Percentiles rank a stretch among this genome's conserved stretches.
These are phyloP conservation scores for Vireo altiloquus DNA, from an alignment of 2,113 vertebrate genomes.

Conservation along the genomic window DNA sequence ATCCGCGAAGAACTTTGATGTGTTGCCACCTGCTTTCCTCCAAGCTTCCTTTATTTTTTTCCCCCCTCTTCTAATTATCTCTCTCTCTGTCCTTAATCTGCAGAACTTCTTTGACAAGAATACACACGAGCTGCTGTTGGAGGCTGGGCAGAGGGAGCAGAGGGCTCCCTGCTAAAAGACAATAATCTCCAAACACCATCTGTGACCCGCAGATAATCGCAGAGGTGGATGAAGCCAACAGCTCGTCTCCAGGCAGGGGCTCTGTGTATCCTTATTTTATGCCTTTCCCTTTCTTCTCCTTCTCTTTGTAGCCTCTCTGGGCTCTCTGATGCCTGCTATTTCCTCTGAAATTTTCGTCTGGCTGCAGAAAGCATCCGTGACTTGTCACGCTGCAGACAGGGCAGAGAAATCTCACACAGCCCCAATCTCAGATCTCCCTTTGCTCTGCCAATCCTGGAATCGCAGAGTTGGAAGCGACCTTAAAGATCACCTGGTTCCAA, in stretches of 20 bases:
- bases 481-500: neutral
- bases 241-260: neutral
- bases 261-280: neutral
- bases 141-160: neutral
- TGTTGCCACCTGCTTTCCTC: neutral
- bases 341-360: neutral
- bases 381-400: neutral
- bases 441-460: neutral
- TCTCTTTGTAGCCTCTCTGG: neutral
- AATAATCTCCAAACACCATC: neutral
- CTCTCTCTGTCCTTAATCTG: neutral
- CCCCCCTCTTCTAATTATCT: neutral
- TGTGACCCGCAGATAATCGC: neutral
- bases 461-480: neutral
- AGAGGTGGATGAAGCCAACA: neutral
- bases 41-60: neutral
- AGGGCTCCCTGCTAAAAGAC: neutral
- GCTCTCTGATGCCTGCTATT: neutral
- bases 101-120: neutral
- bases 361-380: neutral
- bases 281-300: neutral
- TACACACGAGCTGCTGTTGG: neutral
- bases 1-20: fast-evolving
- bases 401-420: neutral
- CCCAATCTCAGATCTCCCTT: neutral